Evolutionary conservation across 2,888 invertebrate species (phyloP).

Genomic region (Dolichopus griseipennis): DNA sequence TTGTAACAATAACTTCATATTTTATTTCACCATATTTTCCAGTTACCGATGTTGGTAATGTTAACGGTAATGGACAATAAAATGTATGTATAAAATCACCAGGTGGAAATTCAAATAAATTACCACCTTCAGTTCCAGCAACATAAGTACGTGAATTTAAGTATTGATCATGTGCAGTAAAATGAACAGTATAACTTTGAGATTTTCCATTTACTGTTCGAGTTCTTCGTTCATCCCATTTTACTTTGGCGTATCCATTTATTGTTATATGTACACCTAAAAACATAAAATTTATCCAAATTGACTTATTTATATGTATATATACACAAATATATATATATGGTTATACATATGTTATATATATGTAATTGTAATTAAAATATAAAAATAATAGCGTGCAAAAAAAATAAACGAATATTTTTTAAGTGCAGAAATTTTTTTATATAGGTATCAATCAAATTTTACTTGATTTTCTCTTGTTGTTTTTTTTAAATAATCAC

Average conservation of each 20-base stretch:
- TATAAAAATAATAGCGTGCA: too few relatives aligned
- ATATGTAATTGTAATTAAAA: too few relatives aligned
- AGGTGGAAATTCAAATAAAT: conserved; percentile 53
- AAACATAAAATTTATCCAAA: not conserved
- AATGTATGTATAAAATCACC: conserved; percentile 45
- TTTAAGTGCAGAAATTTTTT: too few relatives aligned
- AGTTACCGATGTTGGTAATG: conserved; percentile 69
- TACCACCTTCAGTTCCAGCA: conserved; percentile 37
- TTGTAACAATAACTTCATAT: conserved; percentile 65
- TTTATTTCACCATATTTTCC: conserved; percentile 64
- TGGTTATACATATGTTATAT: too few relatives aligned
- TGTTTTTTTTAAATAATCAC: too few relatives aligned
- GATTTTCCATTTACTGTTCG: conserved; percentile 32
- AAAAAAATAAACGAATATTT: too few relatives aligned
- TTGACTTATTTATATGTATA: too few relatives aligned
- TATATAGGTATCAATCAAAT: too few relatives aligned
- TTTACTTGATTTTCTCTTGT: too few relatives aligned
- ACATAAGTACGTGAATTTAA: conserved; percentile 33
- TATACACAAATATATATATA: too few relatives aligned
- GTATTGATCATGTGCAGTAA: conserved; percentile 36
- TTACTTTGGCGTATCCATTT: conserved; percentile 37
- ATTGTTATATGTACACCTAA: conserved; percentile 35
- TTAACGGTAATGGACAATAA: conserved; percentile 28
- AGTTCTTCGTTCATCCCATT: conserved; percentile 28
- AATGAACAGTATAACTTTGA: conserved; percentile 27